Evolutionary conservation across 2,113 vertebrate genomes (phyloP).

Genomic region (Phodopus roborovskii): DNA sequence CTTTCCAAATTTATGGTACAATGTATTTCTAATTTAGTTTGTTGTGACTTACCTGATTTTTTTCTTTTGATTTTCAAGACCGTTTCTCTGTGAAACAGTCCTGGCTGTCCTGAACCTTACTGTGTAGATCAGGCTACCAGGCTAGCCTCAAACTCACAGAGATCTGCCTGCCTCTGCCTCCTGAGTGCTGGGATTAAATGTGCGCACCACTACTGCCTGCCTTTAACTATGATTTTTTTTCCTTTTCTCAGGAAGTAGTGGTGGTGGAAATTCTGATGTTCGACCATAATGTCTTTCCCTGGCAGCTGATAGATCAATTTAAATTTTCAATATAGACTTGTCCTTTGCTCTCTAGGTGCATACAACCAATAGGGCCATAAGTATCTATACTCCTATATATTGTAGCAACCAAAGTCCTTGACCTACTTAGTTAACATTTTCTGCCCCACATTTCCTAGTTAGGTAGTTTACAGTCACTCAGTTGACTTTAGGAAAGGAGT

Average conservation of each 20-base stretch:
- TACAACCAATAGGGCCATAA: not conserved
- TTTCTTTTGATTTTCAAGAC: too few relatives aligned
- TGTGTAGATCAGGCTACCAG: too few relatives aligned
- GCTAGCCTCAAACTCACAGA: too few relatives aligned
- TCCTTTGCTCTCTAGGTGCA: not conserved
- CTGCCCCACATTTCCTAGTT: not conserved
- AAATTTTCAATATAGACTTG: not conserved
- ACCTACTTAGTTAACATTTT: not conserved
- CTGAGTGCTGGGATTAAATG: too few relatives aligned
- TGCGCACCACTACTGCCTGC: too few relatives aligned
- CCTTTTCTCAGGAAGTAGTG: not conserved
- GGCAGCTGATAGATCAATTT: not conserved
- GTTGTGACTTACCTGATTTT: not conserved
- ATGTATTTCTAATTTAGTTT: not conserved
- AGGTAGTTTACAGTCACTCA: constrained; percentile 8
- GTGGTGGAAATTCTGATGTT: not conserved
- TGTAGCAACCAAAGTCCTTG: not conserved
- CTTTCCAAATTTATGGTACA: not conserved
- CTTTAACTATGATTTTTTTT: not conserved
- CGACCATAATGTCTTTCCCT: not conserved
- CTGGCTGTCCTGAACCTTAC: too few relatives aligned
- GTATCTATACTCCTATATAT: not conserved
- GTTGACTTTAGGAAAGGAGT: constrained; percentile 37
- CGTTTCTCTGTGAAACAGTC: too few relatives aligned
- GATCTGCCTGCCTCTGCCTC: too few relatives aligned